These are phyloP conservation scores for Oreochromis niloticus DNA, from an alignment of 2,113 vertebrate genomes.

Conservation along the genomic window DNA sequence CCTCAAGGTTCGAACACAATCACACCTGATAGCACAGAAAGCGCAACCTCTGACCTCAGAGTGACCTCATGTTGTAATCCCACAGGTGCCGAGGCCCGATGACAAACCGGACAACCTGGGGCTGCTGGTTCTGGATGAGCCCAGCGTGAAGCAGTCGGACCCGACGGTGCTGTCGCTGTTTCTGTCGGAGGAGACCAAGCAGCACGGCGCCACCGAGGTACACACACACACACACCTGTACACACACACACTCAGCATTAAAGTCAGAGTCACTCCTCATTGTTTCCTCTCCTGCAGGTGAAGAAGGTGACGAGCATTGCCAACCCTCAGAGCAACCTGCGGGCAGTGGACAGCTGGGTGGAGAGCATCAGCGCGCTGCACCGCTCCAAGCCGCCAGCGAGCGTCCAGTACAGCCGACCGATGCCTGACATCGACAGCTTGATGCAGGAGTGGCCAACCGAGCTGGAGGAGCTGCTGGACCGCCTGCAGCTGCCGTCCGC, in stretches of 20 bases:
- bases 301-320: conserved; percentile 57
- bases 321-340: conserved; percentile 38
- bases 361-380: conserved; percentile 60
- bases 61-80: not conserved
- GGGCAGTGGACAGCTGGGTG: conserved; percentile 59
- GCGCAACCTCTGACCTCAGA: not conserved
- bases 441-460: conserved; percentile 95
- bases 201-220: conserved; percentile 79
- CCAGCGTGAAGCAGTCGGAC: conserved; percentile 90
- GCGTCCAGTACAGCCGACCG: conserved; percentile 75
- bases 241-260: not conserved
- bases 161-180: conserved; percentile 90
- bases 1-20: conserved; percentile 78
- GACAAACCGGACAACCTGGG: conserved; percentile 83
- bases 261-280: fast-evolving
- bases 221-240: not conserved
- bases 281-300: not conserved
- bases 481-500: conserved; percentile 37
- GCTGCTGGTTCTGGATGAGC: conserved; percentile 87
- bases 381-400: conserved; percentile 71
- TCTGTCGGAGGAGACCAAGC: conserved; percentile 90
- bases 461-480: conserved; percentile 88
- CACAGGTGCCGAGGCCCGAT: conserved; percentile 86
- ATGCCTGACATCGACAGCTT: conserved; percentile 91
- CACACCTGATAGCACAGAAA: not conserved